phyloP scores from a whole-genome alignment of 2,113 vertebrate genomes.

The Glareola pratincola region DNA sequence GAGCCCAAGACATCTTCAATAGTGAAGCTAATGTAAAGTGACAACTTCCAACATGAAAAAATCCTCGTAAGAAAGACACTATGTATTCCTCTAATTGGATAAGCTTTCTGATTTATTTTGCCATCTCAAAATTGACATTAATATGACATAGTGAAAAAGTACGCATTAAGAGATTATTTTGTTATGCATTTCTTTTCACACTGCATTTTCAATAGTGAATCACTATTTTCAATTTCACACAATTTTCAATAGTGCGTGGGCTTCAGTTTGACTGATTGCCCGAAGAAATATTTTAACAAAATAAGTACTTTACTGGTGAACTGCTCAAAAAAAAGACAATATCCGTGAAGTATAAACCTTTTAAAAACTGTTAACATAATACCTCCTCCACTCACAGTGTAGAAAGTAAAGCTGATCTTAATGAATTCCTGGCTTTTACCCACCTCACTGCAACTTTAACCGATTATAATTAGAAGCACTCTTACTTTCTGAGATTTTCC shows the following conservation, averaged over 20 bases:
- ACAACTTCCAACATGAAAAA: conserved; percentile 21
- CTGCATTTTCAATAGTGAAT: not conserved
- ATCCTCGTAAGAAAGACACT: not conserved
- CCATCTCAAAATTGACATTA: not conserved
- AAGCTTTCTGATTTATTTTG: not conserved
- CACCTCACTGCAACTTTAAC: not conserved
- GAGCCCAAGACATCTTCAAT: not conserved
- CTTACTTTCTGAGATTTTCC: not conserved
- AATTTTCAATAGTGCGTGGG: not conserved
- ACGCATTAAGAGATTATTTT: not conserved
- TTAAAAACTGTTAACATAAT: not conserved
- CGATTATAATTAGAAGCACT: not conserved
- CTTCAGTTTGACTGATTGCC: not conserved
- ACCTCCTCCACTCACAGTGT: accelerated
- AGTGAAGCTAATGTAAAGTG: not conserved
- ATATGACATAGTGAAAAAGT: not conserved
- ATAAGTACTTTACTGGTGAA: not conserved
- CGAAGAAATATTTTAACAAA: not conserved
- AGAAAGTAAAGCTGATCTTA: not conserved
- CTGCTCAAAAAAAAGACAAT: not conserved
- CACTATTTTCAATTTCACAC: not conserved
- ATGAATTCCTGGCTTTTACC: not conserved
- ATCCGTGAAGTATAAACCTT: not conserved
- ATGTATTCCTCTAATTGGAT: not conserved
- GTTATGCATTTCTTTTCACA: not conserved